A percentile compares a stretch with the other conserved stretches of the same genome.
Conservation (phyloP, 2,797 vertebrate species). For the Coregonus ussuriensis region DNA sequence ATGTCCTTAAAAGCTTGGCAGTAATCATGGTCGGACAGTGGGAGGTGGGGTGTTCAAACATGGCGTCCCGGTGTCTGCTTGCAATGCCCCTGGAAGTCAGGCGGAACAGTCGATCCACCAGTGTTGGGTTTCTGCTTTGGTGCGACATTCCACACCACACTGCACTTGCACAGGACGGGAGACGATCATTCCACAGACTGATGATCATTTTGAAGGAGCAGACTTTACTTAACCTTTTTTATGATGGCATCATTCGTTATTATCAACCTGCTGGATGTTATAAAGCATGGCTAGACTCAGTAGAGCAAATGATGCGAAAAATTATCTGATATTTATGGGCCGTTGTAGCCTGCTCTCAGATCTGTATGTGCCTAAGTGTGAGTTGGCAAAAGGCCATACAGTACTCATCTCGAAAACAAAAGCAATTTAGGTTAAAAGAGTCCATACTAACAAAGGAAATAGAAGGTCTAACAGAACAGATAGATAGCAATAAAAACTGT, state of each 20-base stretch:
- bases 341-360: background rate
- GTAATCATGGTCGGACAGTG: conserved; percentile 22
- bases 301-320: conserved; percentile 7
- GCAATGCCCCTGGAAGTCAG: conserved; percentile 45
- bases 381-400: too few relatives aligned
- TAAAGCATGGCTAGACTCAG: background rate
- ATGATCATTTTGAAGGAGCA: conserved; percentile 4
- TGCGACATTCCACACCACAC: conserved; percentile 46
- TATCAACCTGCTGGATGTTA: background rate
- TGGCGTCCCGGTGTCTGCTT: conserved; percentile 54
- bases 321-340: background rate
- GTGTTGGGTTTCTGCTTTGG: conserved; percentile 59
- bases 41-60: conserved; percentile 23
- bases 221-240: background rate
- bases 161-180: conserved; percentile 18
- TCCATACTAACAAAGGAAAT: too few relatives aligned
- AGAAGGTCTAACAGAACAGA: too few relatives aligned
- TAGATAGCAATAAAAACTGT: too few relatives aligned
- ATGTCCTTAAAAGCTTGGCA: conserved; percentile 53
- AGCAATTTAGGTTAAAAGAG: too few relatives aligned
- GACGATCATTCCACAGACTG: conserved; percentile 1
- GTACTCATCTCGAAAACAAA: too few relatives aligned
- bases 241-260: background rate
- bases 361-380: background rate
- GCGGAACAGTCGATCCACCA: conserved; percentile 48